Base-by-base conservation (phyloP, 2,888 invertebrate genomes). In the Lissocephala sabroskyi region DNA sequence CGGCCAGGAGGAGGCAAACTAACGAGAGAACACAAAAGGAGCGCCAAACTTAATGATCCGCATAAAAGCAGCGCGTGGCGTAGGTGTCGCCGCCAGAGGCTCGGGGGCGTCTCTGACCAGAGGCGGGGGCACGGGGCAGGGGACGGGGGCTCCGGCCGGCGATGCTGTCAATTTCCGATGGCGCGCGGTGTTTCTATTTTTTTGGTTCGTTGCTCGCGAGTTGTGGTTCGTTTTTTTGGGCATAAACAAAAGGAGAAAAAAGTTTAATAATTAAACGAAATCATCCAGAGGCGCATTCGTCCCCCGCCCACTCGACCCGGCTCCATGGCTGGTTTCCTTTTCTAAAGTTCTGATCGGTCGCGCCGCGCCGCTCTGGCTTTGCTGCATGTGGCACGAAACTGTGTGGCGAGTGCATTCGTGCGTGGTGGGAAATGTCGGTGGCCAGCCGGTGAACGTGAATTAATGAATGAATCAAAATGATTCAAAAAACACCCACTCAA, bases 361-460 rank as follows among this genome's bases (percentile, higher is more conserved):
- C n/a, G n/a, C n/a, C n/a, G n/a, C n/a, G 41, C 29, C 36, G 29
- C n/a, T 35, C 13, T 39, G 39, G 10, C 39, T 19, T 23, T 35
- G 11, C 45, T 52, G 59, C 56, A 52, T 56, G 46, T 52, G 40
- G 52, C 57, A 57, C 43, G 49, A 58, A 61, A 65, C 43, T 7
- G 45, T 51, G 62, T 67, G 46, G 28, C 13, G 14, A 17, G 41
- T 32, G 41, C 41, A 41, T 14, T 41, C 41, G 35, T 18, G 43
- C 43, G 43, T 32, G 13, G 16, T 14, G 35, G 10, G 7, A 16
- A 13, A 13, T 13, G 35, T 10, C 35, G 5, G 9, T 30, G 44
- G 35, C 35, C 14, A 9, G 16, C 10, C 16, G 59, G 59, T 71
- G 67, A 59, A n/a, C n/a, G 49, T 55, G 51, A 37, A 41, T 39